Evolutionary conservation across 2,797 vertebrate genomes (phyloP), one percentile per base, ranked within the genome.

Genomic region (Spinibarbus caldwelli): DNA sequence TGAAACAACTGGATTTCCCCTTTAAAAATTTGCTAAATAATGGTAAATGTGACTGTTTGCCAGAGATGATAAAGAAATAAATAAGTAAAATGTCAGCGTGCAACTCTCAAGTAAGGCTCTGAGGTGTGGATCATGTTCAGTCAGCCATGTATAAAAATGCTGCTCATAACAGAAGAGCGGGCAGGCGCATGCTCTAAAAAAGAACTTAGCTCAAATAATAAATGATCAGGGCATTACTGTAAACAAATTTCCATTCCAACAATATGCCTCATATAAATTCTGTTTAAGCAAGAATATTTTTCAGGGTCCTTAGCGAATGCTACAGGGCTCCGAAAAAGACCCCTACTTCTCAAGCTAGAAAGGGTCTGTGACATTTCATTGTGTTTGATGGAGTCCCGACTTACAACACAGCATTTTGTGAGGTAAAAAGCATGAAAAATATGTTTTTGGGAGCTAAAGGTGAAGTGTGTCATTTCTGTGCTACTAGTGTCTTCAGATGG

Each of bases 351-450:
- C 54, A 26, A 5, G 54, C 54, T 59, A 12, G 19, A 83, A 77
- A 36, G 41, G 23, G 62, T 8, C 4, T 49, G 77, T 70, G 68
- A 78, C n/a, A 77, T 85, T 64, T 85, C 43, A 2, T n/a, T n/a
- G 23, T 31, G 83, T 11, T 76, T 85, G 76, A 36, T 82, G 75
- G 31, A 43, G 67, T 26, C 70, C 59, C 80, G 76, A 83, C 76
- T 59, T n/a, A n/a, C n/a, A n/a, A n/a, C n/a, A n/a, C n/a, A n/a
- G n/a, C n/a, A n/a, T n/a, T n/a, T n/a, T n/a, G n/a, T n/a, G n/a
- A n/a, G n/a, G n/a, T n/a, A n/a, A n/a, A n/a, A n/a, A n/a, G n/a
- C n/a, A n/a, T n/a, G n/a, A n/a, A n/a, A n/a, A n/a, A n/a, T n/a
- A n/a, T n/a, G n/a, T n/a, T n/a, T n/a, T n/a, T n/a, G n/a, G n/a